Conservation (phyloP, 1,140 invertebrate species). For the Brachionus rubens region DNA sequence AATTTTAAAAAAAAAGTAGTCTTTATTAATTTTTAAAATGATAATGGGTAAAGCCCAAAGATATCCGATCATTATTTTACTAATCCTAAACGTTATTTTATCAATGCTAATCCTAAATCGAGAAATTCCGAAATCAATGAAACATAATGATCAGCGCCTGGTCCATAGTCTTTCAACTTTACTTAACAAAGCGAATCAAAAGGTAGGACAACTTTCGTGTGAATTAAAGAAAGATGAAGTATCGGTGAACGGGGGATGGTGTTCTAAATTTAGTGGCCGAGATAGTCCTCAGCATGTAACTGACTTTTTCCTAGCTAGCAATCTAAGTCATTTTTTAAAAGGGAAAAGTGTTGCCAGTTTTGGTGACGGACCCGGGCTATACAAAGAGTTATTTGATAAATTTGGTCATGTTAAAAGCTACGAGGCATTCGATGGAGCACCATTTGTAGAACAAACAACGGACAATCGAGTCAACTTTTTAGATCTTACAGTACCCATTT, state of each 20-base stretch:
- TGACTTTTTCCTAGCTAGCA: neutral
- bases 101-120: too few relatives aligned
- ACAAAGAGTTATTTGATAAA: neutral
- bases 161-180: too few relatives aligned
- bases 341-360: conserved; percentile 32
- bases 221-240: neutral
- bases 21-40: too few relatives aligned
- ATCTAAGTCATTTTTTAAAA: neutral
- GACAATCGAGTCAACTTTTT: neutral
- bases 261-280: neutral
- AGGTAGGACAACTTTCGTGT: neutral
- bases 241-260: conserved; percentile 1
- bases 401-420: neutral
- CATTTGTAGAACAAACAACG: conserved; percentile 9
- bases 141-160: too few relatives aligned
- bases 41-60: too few relatives aligned
- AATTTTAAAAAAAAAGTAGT: too few relatives aligned
- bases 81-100: too few relatives aligned
- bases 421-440: conserved; percentile 40
- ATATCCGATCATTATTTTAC: too few relatives aligned
- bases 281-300: conserved; percentile 8
- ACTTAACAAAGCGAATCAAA: too few relatives aligned
- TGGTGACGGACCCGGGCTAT: conserved; percentile 28
- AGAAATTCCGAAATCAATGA: too few relatives aligned
- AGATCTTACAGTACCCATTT: conserved; percentile 17